Percentiles rank a stretch among this genome's conserved stretches.
Conservation (phyloP, 2,797 vertebrate species). For the Lepilemur ruficaudatus region DNA sequence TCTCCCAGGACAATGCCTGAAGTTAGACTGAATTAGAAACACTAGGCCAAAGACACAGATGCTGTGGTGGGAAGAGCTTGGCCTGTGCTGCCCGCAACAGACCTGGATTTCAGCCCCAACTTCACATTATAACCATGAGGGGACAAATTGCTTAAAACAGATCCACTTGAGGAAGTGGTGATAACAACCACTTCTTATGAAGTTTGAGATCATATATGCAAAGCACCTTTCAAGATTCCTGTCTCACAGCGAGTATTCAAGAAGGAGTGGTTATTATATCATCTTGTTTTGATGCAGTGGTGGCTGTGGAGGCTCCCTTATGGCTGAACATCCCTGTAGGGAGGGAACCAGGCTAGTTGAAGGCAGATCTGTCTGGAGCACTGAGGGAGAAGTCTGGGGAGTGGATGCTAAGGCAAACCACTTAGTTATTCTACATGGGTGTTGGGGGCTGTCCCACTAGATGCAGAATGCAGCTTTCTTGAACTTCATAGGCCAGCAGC, state of each 20-base stretch:
- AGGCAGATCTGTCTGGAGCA: background rate
- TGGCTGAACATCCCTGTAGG: background rate
- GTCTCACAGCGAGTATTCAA: background rate
- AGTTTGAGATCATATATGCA: background rate
- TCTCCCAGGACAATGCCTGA: background rate
- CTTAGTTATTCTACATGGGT: background rate
- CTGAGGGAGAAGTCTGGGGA: background rate
- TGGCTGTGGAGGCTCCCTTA: background rate
- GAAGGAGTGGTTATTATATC: background rate
- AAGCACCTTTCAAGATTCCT: background rate
- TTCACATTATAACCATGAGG: background rate
- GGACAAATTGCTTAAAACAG: background rate
- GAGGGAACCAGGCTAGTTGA: background rate
- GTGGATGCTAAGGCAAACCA: background rate
- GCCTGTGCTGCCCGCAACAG: background rate
- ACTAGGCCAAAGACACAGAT: background rate
- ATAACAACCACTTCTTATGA: background rate
- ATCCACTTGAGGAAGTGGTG: background rate
- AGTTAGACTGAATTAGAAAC: background rate
- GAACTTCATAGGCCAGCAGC: background rate
- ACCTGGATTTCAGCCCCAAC: background rate
- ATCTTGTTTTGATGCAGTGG: background rate
- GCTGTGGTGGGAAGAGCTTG: background rate
- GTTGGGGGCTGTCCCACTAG: background rate
- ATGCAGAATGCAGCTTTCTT: background rate